A percentile compares a stretch with the other conserved stretches of the same genome.
Evolutionary conservation across 2,113 vertebrate species (phyloP).

Genomic region (Circaetus gallicus): DNA sequence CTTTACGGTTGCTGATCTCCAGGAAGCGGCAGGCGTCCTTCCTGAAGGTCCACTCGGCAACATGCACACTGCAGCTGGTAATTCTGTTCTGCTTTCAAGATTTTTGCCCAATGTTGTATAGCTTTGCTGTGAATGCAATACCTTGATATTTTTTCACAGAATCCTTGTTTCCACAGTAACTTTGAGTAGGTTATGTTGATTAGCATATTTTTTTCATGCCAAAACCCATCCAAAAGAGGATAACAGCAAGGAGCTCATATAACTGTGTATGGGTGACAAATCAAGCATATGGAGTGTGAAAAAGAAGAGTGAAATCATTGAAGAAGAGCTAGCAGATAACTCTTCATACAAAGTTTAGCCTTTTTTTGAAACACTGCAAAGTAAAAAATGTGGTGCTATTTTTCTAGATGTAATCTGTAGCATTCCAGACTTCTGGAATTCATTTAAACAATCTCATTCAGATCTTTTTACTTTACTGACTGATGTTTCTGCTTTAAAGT

Average conservation of each 20-base stretch:
- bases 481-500: not conserved
- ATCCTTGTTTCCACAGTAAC: not conserved
- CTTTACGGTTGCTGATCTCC: not conserved
- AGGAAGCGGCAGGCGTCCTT: rapidly evolving
- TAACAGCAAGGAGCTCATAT: not conserved
- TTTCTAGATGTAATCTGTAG: not conserved
- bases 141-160: not conserved
- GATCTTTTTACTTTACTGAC: not conserved
- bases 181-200: slow-evolving; percentile 13
- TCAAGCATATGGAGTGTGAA: slow-evolving; percentile 38
- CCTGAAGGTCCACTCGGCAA: not conserved
- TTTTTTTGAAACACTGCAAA: not conserved
- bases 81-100: not conserved
- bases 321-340: not conserved
- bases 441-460: not conserved
- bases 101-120: not conserved
- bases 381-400: not conserved
- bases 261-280: not conserved
- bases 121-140: not conserved
- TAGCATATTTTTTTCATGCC: not conserved
- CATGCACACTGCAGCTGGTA: not conserved
- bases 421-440: not conserved
- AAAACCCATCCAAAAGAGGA: not conserved
- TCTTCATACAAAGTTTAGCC: not conserved
- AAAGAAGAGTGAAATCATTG: slow-evolving; percentile 1